Conservation (phyloP, 64 coral and sea anemone species). For the Stylophora pistillata region DNA sequence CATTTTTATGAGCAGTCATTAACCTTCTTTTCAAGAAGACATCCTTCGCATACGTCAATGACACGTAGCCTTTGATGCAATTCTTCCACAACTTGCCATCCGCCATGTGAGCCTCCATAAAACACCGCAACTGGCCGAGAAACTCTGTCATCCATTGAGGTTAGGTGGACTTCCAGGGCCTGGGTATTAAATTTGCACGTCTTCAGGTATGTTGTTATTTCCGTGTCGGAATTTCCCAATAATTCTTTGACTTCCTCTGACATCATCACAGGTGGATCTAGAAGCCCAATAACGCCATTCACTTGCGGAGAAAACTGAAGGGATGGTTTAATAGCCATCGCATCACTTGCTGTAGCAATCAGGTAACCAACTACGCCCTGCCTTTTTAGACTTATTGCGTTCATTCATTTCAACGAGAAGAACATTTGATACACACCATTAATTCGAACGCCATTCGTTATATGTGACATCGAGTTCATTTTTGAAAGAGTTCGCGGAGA, state of each 20-base stretch:
- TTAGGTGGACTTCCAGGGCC: constrained; percentile 15
- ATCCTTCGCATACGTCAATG: too few species aligned
- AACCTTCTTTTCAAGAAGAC: too few species aligned
- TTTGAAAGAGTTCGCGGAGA: constrained; percentile 27
- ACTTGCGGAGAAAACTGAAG: constrained; percentile 30
- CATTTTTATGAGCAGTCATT: too few species aligned
- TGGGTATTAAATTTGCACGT: constrained; percentile 24
- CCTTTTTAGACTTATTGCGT: constrained; percentile 16
- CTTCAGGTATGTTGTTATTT: not conserved
- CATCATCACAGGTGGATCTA: not conserved
- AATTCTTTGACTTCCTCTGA: constrained; percentile 27
- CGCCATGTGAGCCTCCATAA: constrained; percentile 12
- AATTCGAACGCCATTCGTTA: constrained; percentile 16
- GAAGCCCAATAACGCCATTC: constrained; percentile 17
- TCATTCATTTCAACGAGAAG: constrained; percentile 11
- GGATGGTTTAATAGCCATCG: constrained; percentile 48
- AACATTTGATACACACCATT: constrained; percentile 18
- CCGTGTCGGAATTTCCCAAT: constrained; percentile 4
- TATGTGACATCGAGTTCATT: constrained; percentile 11
- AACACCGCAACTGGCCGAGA: constrained; percentile 23
- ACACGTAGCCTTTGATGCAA: too few species aligned
- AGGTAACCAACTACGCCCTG: constrained; percentile 26
- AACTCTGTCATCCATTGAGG: constrained; percentile 25
- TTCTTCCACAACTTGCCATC: constrained; percentile 32
- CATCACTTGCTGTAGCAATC: constrained; percentile 33